Evolutionary conservation across 2,888 invertebrate species (phyloP).

Genomic region (Ischnura elegans): DNA sequence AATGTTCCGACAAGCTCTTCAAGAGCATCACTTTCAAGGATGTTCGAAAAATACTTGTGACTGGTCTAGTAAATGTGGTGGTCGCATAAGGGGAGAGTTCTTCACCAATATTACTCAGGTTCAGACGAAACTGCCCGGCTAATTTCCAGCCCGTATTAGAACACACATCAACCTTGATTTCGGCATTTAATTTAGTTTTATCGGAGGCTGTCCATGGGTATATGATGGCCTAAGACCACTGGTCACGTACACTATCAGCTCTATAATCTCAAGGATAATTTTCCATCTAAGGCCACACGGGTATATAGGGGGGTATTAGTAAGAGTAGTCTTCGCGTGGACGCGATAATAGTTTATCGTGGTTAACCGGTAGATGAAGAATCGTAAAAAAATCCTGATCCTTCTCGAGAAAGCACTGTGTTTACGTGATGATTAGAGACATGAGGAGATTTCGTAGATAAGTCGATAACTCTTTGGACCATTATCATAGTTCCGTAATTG

Average conservation of each 20-base stretch:
- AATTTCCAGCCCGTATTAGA: too few relatives aligned
- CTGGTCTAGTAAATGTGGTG: too few relatives aligned
- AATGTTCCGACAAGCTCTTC: too few relatives aligned
- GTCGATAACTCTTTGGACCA: not conserved
- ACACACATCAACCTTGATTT: too few relatives aligned
- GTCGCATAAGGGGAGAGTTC: too few relatives aligned
- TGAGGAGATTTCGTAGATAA: conserved; percentile 4
- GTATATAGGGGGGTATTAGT: not conserved
- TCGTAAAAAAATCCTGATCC: not conserved
- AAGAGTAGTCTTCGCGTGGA: not conserved
- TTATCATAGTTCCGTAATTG: conserved; percentile 8
- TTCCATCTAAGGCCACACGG: not conserved
- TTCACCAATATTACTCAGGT: too few relatives aligned
- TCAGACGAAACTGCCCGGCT: too few relatives aligned
- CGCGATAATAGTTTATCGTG: conserved; percentile 4
- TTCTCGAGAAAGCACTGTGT: not conserved
- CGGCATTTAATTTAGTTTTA: too few relatives aligned
- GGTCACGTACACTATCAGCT: not conserved
- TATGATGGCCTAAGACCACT: not conserved
- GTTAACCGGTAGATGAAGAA: not conserved
- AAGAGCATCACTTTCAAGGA: too few relatives aligned
- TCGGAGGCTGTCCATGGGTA: too few relatives aligned
- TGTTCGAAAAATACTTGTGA: too few relatives aligned
- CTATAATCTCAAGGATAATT: conserved; percentile 26
- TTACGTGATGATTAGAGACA: not conserved